Evolutionary conservation across 2,797 vertebrate genomes (phyloP).

Genomic region (Tragelaphus eurycerus): DNA sequence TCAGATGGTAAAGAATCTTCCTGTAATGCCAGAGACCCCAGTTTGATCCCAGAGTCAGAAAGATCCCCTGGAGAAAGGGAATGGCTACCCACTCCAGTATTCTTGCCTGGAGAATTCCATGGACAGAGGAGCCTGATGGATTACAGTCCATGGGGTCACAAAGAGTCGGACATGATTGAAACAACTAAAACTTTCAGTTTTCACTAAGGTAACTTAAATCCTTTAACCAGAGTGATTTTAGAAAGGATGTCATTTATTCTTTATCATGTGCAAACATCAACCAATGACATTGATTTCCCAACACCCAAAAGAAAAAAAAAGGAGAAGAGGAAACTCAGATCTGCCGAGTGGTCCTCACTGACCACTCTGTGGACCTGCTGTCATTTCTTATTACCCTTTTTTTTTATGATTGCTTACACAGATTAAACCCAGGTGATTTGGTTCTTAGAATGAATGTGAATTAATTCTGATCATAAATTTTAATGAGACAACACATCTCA

Average conservation of each 20-base stretch:
- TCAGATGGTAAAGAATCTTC: neutral
- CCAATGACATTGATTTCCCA: neutral
- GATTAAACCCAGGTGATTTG: conserved; percentile 51
- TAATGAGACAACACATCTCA: conserved; percentile 57
- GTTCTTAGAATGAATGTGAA: conserved; percentile 59
- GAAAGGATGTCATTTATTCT: conserved; percentile 4
- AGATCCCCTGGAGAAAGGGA: neutral
- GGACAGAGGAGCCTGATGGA: neutral
- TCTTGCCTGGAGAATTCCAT: neutral
- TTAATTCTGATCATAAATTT: conserved; percentile 69
- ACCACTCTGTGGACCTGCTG: neutral
- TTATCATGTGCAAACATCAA: neutral
- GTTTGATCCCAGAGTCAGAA: neutral
- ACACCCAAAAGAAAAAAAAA: neutral
- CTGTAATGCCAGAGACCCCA: neutral
- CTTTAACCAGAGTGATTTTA: neutral
- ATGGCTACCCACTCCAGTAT: neutral
- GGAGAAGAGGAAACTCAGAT: neutral
- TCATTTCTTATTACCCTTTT: conserved; percentile 26
- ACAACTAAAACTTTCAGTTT: neutral
- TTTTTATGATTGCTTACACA: conserved; percentile 14
- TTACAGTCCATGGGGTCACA: neutral
- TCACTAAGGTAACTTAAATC: neutral
- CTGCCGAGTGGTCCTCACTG: neutral
- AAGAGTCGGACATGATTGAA: neutral